A percentile compares a stretch with the other conserved stretches of the same genome.
Conservation (phyloP, 2,113 vertebrate species). For the Malurus melanocephalus region DNA sequence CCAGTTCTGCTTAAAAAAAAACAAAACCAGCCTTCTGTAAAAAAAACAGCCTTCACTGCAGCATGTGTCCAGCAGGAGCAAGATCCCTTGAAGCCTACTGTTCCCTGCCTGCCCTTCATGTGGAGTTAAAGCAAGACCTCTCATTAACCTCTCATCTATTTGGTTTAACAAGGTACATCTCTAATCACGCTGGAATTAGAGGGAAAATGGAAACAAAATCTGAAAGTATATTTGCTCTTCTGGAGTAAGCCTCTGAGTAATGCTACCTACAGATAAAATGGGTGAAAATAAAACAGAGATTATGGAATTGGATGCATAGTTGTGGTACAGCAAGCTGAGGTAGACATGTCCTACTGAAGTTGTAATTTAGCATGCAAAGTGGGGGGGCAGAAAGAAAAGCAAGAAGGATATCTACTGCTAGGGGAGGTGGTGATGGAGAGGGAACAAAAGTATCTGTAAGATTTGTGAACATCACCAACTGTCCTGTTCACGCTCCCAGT, state of each 20-base stretch:
- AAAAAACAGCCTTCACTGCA: neutral
- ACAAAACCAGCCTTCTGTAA: too few species aligned
- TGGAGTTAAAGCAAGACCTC: neutral
- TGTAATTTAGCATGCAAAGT: neutral
- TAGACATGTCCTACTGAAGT: neutral
- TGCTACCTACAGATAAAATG: neutral
- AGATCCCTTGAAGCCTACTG: neutral
- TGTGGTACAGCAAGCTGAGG: neutral
- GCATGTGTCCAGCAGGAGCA: neutral
- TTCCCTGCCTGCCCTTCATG: rapidly evolving
- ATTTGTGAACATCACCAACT: neutral
- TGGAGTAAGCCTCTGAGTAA: neutral
- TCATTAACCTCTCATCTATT: neutral
- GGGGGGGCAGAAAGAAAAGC: neutral
- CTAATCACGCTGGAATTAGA: neutral
- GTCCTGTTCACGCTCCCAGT: rapidly evolving
- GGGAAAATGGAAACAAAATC: neutral
- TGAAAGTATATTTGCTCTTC: neutral
- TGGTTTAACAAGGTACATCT: neutral
- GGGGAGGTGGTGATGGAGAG: neutral
- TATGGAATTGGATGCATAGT: neutral
- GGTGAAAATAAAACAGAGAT: neutral
- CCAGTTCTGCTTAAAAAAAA: neutral
- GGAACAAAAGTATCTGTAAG: neutral
- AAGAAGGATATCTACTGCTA: neutral